These are phyloP conservation scores for Otolemur garnettii DNA, from an alignment of 2,113 vertebrate genomes.

Conservation along the genomic window DNA sequence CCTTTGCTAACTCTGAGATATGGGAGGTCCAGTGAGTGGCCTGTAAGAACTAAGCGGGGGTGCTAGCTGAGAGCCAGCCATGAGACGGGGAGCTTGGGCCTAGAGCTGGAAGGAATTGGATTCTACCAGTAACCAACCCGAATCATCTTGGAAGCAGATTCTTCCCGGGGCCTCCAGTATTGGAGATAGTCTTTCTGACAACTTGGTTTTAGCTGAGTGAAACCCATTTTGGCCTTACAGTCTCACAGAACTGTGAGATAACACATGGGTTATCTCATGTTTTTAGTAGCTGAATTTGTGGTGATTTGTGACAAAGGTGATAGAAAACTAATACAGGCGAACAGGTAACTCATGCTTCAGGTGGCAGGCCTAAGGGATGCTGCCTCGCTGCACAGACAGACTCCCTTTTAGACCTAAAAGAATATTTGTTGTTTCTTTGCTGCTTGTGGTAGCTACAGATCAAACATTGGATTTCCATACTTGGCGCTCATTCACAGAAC, in stretches of 20 bases:
- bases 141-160: neutral
- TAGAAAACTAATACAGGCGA: neutral
- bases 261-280: neutral
- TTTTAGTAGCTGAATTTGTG: constrained; percentile 3
- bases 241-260: neutral
- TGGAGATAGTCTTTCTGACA: neutral
- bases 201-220: neutral
- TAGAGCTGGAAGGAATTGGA: neutral
- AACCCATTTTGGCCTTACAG: neutral
- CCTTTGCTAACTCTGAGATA: neutral
- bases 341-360: neutral
- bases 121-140: neutral
- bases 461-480: neutral
- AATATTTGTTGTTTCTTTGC: neutral
- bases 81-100: fast-evolving
- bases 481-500: constrained; percentile 54
- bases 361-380: neutral
- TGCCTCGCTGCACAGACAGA: neutral
- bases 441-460: neutral
- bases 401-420: neutral
- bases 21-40: neutral
- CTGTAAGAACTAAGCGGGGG: neutral
- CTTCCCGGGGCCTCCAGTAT: neutral
- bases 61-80: neutral
- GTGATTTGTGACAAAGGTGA: neutral